Conservation (phyloP, 1,140 invertebrate species). For the Drosophila miranda region DNA sequence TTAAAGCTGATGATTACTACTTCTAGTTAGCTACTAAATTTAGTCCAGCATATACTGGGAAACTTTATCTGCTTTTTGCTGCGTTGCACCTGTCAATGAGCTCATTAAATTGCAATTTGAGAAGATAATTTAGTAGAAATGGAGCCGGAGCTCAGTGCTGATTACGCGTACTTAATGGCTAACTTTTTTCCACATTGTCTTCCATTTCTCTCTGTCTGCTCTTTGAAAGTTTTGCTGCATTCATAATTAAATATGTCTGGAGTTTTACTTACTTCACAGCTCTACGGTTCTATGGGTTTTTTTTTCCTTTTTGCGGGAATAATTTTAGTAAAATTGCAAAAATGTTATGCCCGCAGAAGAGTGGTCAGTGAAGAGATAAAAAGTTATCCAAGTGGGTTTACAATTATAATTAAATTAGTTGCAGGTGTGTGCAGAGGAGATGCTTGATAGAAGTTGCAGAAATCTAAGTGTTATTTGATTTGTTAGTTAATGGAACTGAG, state of each 20-base stretch:
- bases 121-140: slow-evolving; percentile 46
- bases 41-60: slow-evolving; percentile 27
- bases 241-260: slow-evolving; percentile 65
- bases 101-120: slow-evolving; percentile 74
- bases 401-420: slow-evolving; percentile 27
- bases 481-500: too few relatives aligned
- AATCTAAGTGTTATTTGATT: too few relatives aligned
- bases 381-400: slow-evolving; percentile 29
- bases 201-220: slow-evolving; percentile 19
- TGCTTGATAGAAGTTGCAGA: neutral
- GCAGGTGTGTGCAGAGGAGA: neutral
- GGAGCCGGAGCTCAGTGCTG: slow-evolving; percentile 36
- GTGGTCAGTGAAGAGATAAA: slow-evolving; percentile 6
- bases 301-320: slow-evolving; percentile 15
- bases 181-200: slow-evolving; percentile 19
- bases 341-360: slow-evolving; percentile 40
- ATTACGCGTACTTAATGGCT: slow-evolving; percentile 41
- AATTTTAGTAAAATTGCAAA: slow-evolving; percentile 38
- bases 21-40: slow-evolving; percentile 44
- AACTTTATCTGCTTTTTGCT: neutral
- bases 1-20: slow-evolving; percentile 61
- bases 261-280: slow-evolving; percentile 43
- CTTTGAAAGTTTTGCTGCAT: slow-evolving; percentile 35
- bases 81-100: slow-evolving; percentile 63
- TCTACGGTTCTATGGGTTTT: slow-evolving; percentile 12